phyloP scores from a whole-genome alignment of 2,888 invertebrate species.

The Aphodius granarius region DNA sequence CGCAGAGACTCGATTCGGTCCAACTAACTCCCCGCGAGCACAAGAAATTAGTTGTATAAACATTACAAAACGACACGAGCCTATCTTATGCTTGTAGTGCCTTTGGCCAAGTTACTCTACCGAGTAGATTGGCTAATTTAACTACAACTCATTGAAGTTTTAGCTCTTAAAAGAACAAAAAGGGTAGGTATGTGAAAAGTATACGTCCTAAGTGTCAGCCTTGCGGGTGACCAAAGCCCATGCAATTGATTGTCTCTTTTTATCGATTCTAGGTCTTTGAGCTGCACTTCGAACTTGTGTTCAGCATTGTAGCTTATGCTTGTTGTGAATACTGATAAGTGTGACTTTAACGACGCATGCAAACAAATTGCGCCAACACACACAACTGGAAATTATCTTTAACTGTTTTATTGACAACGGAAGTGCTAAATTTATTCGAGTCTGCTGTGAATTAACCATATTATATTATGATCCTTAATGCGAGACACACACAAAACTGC shows the following conservation, averaged over 20 bases:
- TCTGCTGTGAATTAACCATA: background rate
- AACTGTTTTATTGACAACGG: background rate
- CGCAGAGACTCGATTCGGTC: background rate
- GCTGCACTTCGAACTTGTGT: background rate
- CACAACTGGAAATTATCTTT: background rate
- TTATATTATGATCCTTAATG: background rate
- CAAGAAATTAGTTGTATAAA: slow-evolving; percentile 8
- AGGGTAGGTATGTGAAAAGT: too few relatives aligned
- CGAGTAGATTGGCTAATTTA: too few relatives aligned
- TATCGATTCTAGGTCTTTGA: too few relatives aligned
- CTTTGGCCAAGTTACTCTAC: background rate
- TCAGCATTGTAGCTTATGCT: background rate
- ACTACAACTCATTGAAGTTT: background rate
- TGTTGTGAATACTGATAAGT: background rate
- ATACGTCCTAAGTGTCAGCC: too few relatives aligned
- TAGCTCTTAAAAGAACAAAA: too few relatives aligned
- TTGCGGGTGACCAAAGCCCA: too few relatives aligned
- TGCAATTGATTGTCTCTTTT: too few relatives aligned
- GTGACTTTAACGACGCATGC: background rate
- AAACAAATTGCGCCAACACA: background rate
- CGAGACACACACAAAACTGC: background rate
- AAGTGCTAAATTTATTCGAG: background rate
- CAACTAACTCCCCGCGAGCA: background rate
- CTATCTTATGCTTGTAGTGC: background rate
- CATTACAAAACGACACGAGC: background rate